These are phyloP conservation scores for Apomyelois bistriatella DNA, from an alignment of 2,888 invertebrate species.

Conservation along the genomic window DNA sequence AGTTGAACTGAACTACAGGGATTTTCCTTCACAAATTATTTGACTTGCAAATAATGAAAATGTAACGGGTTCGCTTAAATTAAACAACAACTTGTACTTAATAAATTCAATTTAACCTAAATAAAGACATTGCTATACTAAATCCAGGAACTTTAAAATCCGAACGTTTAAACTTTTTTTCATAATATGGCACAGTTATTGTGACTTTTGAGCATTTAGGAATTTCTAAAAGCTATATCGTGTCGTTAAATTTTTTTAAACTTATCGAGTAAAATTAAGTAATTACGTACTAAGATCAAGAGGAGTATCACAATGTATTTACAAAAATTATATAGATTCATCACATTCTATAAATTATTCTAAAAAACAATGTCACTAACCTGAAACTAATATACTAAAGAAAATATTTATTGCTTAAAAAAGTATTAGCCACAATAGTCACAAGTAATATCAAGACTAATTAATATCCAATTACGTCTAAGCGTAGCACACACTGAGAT, in stretches of 20 bases:
- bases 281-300: slow-evolving; percentile 3
- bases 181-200: slow-evolving; percentile 6
- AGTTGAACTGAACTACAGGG: background rate
- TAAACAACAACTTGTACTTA: background rate
- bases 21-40: background rate
- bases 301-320: slow-evolving; percentile 5
- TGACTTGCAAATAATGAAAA: too few species aligned
- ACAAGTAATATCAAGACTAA: background rate
- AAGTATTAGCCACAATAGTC: background rate
- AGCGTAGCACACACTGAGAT: background rate
- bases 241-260: background rate
- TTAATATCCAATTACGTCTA: background rate
- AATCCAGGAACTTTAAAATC: background rate
- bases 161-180: background rate
- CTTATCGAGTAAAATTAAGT: background rate
- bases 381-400: background rate
- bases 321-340: background rate
- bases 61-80: too few species aligned
- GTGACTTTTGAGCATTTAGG: slow-evolving; percentile 8
- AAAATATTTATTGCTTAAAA: slow-evolving; percentile 1
- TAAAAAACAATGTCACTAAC: slow-evolving; percentile 3
- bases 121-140: background rate
- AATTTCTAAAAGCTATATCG: background rate
- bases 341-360: background rate
- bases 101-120: background rate